A percentile compares a stretch with the other conserved stretches of the same genome.
Conservation (phyloP, 2,113 vertebrate genomes). For the Eurystomus gularis region DNA sequence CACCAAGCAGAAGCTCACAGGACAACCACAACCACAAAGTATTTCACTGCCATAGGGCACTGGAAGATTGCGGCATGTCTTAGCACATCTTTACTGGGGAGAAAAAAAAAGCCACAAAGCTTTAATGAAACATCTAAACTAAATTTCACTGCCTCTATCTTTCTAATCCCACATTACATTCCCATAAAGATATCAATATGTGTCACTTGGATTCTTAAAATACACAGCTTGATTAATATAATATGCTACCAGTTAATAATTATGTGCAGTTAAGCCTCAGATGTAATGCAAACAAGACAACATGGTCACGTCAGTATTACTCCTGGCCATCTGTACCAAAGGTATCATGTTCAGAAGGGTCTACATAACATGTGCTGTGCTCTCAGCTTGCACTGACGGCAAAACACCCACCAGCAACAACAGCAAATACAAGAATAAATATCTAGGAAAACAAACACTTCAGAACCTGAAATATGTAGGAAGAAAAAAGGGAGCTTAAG, state of each 20-base stretch:
- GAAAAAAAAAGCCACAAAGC: not conserved
- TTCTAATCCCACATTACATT: not conserved
- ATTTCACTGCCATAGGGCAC: not conserved
- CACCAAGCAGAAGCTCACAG: not conserved
- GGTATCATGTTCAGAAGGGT: not conserved
- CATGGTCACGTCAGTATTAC: not conserved
- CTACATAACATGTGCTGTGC: not conserved
- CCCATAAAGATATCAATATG: not conserved
- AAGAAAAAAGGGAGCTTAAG: not conserved
- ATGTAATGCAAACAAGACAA: not conserved
- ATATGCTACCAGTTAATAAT: not conserved
- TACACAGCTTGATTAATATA: not conserved
- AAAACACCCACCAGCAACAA: not conserved
- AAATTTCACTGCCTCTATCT: not conserved
- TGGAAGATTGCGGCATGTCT: not conserved
- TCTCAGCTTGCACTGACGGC: not conserved
- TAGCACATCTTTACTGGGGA: not conserved
- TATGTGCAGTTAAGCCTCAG: not conserved
- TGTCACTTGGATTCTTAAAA: not conserved
- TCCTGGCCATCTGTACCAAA: rapidly evolving
- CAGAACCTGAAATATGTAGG: not conserved
- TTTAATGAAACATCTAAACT: not conserved
- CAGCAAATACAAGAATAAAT: not conserved
- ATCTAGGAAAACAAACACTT: not conserved
- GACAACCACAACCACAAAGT: not conserved